Base-by-base conservation (phyloP, 2,113 vertebrate genomes). In the Noctilio leporinus region DNA sequence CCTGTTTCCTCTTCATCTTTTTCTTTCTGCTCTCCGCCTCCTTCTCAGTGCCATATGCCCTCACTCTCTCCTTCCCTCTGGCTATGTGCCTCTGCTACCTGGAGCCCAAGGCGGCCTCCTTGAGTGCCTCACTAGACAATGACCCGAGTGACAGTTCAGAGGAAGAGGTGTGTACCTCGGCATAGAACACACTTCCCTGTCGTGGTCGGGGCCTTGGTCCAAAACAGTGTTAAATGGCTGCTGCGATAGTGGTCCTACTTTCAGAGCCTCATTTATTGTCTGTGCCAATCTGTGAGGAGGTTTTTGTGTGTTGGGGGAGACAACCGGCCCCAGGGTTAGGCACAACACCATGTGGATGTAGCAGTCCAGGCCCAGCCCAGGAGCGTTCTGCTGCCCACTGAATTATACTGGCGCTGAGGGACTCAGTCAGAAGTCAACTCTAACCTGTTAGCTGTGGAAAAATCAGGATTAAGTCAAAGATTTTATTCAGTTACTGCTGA, bases 101-200 rank as follows among this genome's bases (percentile, higher is more conserved):
- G 99, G 99, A 99, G 99, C 99, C 99, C 98, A 99, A 99, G 98
- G 99, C 99, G 95, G 99, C 99, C 97, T 99, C 99, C 98, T 99
- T 99, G 99, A 99, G 99, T 97, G 99, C 99, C 98, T 99, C 99
- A 98, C 99, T 99, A 99, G 99, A 99, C 98, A 99, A 99, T 99
- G 99, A 99, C 98, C 99, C 99, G 98, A 99, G 99, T 99, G 99
- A 99, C 99, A 99, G 99, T 99, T 99, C 99, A 99, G 99, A 99
- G 98, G 99, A 99, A 99, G 99, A 99, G 99, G 99, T 98, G 99
- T 99, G 98, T 99, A 98, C 98, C 98, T 99, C 98, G 97, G 98
- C 98, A 98, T 98, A 98, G 98, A 98, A 97, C 98, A 98, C 99
- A 98, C 97, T 97, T 91, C 96, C 96, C 98, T 97, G 97, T 97